Conservation (phyloP, 2,888 invertebrate genomes). For the Spilosoma lubricipeda region DNA sequence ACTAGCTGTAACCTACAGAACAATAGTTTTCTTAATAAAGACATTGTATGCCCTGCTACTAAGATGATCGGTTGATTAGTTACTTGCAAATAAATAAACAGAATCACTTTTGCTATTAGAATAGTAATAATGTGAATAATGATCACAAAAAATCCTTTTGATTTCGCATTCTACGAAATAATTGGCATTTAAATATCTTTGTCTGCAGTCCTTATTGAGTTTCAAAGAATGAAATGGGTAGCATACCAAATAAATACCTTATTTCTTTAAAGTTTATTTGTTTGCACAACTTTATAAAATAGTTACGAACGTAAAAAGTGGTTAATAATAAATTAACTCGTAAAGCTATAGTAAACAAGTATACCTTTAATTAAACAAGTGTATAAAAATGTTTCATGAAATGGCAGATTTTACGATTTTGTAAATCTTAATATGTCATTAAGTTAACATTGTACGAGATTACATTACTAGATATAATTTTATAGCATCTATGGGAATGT, state of each 20-base stretch:
- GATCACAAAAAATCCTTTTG: too few species aligned
- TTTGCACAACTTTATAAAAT: background rate
- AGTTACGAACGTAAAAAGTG: background rate
- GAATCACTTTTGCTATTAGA: too few species aligned
- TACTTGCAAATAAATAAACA: too few species aligned
- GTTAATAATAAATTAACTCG: slow-evolving; percentile 3
- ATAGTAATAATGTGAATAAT: too few species aligned
- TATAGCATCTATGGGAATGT: slow-evolving; percentile 1
- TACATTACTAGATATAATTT: background rate
- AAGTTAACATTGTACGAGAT: slow-evolving; percentile 12
- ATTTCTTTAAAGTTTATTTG: background rate
- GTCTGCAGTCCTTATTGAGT: background rate
- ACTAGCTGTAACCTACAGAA: too few species aligned
- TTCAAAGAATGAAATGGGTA: background rate
- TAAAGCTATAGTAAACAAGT: background rate
- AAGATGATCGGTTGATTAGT: too few species aligned
- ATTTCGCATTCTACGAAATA: too few species aligned
- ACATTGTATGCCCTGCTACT: too few species aligned
- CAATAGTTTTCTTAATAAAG: too few species aligned
- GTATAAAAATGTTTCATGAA: slow-evolving; percentile 6
- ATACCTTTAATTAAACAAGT: slow-evolving; percentile 4
- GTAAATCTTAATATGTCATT: slow-evolving; percentile 7
- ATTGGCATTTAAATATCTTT: too few species aligned
- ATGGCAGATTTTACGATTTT: slow-evolving; percentile 10
- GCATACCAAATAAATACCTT: background rate